Conservation (phyloP, 2,113 vertebrate genomes). For the Pituophis catenifer region DNA sequence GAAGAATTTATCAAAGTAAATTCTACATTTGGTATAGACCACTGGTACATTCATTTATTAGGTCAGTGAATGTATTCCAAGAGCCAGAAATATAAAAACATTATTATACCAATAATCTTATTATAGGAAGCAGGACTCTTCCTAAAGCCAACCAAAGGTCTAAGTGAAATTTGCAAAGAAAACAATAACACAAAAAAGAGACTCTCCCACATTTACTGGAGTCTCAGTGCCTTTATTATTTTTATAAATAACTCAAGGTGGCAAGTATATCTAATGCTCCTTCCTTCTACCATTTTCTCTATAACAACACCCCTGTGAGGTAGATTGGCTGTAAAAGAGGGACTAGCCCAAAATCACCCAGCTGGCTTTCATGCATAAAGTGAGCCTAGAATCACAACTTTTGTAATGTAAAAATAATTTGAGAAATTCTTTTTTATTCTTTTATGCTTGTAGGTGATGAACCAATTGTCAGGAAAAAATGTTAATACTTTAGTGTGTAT, state of each 20-base stretch:
- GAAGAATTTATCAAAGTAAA: slow-evolving; percentile 15
- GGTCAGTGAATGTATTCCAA: slow-evolving; percentile 17
- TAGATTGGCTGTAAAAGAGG: neutral
- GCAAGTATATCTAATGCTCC: neutral
- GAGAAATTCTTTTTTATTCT: fast-evolving
- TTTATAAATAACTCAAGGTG: too few relatives aligned
- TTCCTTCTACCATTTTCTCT: neutral
- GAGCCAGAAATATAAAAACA: neutral
- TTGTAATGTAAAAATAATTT: neutral
- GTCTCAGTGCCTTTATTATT: too few relatives aligned
- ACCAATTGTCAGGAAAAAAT: neutral
- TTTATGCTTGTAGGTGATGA: neutral
- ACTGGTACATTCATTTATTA: neutral
- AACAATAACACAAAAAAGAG: neutral
- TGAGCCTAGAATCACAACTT: neutral
- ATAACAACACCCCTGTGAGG: neutral
- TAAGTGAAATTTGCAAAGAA: neutral
- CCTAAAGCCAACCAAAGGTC: neutral
- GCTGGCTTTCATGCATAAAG: too few relatives aligned
- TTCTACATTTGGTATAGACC: neutral
- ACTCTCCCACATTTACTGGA: neutral
- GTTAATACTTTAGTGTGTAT: neutral
- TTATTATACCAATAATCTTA: neutral
- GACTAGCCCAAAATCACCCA: neutral
- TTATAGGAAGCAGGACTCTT: neutral